Conservation (phyloP, 2,797 vertebrate genomes). For the Pyrocephalus nanus region DNA sequence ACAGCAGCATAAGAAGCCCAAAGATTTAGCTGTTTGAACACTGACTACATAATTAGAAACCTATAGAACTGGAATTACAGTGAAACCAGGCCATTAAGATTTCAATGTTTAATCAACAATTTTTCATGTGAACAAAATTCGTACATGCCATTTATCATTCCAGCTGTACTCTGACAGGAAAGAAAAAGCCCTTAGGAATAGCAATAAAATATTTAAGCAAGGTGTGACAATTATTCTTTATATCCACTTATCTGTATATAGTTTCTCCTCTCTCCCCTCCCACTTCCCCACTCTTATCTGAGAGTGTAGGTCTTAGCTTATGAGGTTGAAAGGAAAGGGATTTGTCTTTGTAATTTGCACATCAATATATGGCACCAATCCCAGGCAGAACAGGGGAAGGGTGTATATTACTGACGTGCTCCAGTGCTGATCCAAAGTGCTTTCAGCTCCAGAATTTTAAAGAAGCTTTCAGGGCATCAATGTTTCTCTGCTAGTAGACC, state of each 20-base stretch:
- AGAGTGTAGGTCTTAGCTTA: background rate
- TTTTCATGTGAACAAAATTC: constrained; percentile 18
- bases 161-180: background rate
- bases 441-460: background rate
- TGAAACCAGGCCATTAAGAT: background rate
- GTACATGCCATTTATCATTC: background rate
- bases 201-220: constrained; percentile 25
- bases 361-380: constrained; percentile 5
- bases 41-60: constrained; percentile 6
- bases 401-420: fast-evolving
- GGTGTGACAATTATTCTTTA: background rate
- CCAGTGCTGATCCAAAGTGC: background rate
- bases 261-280: background rate
- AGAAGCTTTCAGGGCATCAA: background rate
- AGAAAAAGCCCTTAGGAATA: background rate
- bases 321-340: background rate
- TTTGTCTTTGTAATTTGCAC: constrained; percentile 29
- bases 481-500: background rate
- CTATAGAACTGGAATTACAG: background rate
- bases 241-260: constrained; percentile 4
- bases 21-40: background rate
- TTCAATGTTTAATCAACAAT: constrained; percentile 17
- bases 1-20: background rate
- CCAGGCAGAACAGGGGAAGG: background rate
- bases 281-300: background rate